Conservation (phyloP, 92 coral and sea anemone genomes). For the Siderastrea radians region DNA sequence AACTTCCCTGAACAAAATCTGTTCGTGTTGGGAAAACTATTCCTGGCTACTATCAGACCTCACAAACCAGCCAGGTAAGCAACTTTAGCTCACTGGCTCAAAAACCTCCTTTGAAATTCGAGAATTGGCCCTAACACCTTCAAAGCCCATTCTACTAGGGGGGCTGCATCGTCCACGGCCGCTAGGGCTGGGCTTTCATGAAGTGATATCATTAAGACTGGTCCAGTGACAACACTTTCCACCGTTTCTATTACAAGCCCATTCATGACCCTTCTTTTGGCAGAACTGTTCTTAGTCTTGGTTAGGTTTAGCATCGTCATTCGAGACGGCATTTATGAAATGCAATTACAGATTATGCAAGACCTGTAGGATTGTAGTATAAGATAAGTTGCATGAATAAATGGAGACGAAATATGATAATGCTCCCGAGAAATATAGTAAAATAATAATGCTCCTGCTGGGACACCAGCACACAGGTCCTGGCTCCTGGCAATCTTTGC, state of each 20-base stretch:
- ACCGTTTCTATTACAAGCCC: constrained; percentile 54
- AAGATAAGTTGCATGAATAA: constrained; percentile 67
- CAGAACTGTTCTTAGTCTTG: constrained; percentile 44
- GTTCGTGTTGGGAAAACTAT: constrained; percentile 41
- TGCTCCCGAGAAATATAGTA: too few relatives aligned
- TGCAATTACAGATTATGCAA: constrained; percentile 72
- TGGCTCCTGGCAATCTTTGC: constrained; percentile 76
- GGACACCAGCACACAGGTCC: constrained; percentile 70
- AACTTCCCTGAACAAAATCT: constrained; percentile 29
- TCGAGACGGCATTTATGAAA: constrained; percentile 66
- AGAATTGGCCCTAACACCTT: constrained; percentile 38
- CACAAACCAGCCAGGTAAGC: constrained; percentile 36
- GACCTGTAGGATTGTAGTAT: constrained; percentile 71
- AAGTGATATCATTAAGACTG: constrained; percentile 48
- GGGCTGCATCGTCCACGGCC: constrained; percentile 57
- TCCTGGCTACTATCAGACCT: constrained; percentile 53
- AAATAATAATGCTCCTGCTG: too few relatives aligned
- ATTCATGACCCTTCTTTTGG: constrained; percentile 53
- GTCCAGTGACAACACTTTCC: constrained; percentile 56
- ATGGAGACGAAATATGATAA: constrained; percentile 67
- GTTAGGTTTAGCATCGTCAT: constrained; percentile 60
- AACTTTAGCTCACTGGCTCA: constrained; percentile 6
- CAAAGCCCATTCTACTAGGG: constrained; percentile 65
- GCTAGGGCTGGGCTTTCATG: constrained; percentile 57
- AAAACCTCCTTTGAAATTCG: not conserved